Evolutionary conservation across 2,797 vertebrate species (phyloP).

Genomic region (Sebastiscus tertius): DNA sequence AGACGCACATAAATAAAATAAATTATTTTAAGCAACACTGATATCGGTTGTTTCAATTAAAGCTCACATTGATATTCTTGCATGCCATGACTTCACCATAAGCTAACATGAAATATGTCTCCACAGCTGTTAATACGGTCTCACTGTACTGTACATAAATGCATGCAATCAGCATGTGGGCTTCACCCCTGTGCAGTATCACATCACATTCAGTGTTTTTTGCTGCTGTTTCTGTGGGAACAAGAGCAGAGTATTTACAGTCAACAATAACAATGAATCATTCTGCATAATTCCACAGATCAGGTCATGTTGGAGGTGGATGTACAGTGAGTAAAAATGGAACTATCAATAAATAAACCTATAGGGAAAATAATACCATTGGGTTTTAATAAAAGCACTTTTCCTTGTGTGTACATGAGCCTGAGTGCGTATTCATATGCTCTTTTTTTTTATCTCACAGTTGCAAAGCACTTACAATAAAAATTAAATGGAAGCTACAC

Average conservation of each 20-base stretch:
- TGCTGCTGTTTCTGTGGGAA: conserved; percentile 9
- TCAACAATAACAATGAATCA: conserved; percentile 17
- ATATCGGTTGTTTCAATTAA: conserved; percentile 10
- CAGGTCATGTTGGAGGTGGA: neutral
- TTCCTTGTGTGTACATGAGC: neutral
- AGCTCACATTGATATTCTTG: conserved; percentile 31
- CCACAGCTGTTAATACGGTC: neutral
- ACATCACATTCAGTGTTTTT: neutral
- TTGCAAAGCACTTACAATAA: conserved; percentile 8
- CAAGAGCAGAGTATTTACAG: neutral
- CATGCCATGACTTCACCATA: conserved; percentile 4
- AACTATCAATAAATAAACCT: neutral
- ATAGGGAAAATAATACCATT: neutral
- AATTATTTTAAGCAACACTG: conserved; percentile 13
- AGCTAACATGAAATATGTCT: neutral
- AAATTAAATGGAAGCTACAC: conserved; percentile 1
- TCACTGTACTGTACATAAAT: conserved; percentile 4
- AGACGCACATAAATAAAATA: conserved; percentile 28
- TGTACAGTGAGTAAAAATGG: neutral
- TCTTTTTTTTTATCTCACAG: conserved; percentile 37
- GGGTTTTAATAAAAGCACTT: conserved; percentile 13
- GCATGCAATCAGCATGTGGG: conserved; percentile 2
- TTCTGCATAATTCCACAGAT: neutral
- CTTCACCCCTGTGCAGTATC: neutral
- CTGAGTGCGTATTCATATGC: neutral